These are phyloP conservation scores for Epizoanthus scotinus DNA, from an alignment of 92 coral and sea anemone species.

Conservation along the genomic window DNA sequence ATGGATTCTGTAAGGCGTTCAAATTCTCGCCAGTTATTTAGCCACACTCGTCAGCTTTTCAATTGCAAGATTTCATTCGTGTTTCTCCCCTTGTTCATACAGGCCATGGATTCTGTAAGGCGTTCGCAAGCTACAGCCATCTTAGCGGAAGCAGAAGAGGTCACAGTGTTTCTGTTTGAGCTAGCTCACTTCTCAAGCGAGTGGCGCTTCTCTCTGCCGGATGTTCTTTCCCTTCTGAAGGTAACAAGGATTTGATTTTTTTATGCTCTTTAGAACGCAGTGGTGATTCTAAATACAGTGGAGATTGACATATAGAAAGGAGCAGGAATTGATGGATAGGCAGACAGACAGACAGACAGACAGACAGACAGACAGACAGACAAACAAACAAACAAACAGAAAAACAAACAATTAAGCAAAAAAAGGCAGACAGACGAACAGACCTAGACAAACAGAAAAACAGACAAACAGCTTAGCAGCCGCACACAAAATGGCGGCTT, in stretches of 20 bases:
- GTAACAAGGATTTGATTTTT: slow-evolving; percentile 32
- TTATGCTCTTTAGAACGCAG: background rate
- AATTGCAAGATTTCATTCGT: background rate
- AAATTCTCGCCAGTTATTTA: no score
- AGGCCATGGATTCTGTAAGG: slow-evolving; percentile 86
- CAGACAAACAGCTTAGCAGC: no score
- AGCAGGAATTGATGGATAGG: no score
- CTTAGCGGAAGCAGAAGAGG: slow-evolving; percentile 88
- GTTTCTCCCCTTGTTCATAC: slow-evolving; percentile 1
- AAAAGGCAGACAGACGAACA: no score
- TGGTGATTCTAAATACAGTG: background rate
- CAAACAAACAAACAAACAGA: background rate
- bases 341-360: no score
- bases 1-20: no score
- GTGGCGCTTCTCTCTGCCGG: slow-evolving; percentile 91
- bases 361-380: background rate
- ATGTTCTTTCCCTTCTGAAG: slow-evolving; percentile 71
- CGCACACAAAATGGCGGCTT: no score
- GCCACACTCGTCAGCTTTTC: no score
- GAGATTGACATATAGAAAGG: no score
- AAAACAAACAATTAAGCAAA: no score
- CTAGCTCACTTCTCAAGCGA: slow-evolving; percentile 81
- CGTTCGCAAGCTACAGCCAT: slow-evolving; percentile 69
- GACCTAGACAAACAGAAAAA: no score
- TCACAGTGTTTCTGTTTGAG: slow-evolving; percentile 87